Evolutionary conservation across 37 sponge, comb jelly and placozoan species (phyloP), one percentile per base, ranked within the genome.

Genomic region (Spongilla lacustris): DNA sequence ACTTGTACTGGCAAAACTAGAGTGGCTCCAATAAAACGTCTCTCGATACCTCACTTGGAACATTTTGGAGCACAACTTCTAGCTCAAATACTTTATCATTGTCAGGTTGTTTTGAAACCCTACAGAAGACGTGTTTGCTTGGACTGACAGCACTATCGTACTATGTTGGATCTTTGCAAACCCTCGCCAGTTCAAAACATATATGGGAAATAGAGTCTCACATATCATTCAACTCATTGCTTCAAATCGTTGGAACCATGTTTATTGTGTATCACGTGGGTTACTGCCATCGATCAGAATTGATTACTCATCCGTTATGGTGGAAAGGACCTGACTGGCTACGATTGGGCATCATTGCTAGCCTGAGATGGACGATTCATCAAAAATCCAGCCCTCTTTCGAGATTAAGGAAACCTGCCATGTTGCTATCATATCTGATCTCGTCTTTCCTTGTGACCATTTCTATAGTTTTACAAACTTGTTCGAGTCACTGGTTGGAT

Each of bases 311-410:
- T 67, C 21, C 34, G 22, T 74, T 87, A 11, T 87, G 88, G 82
- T 87, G 88, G 88, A 36, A 81, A 41, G 86, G 78, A 70, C 83
- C 83, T 32, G 22, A 29, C 21, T 82, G 72, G 73, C 73, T 82
- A 19, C 41, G 67, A 73, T 30, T 80, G 33, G 68, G 31, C 19
- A 30, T 23, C 21, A 21, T 66, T 28, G 29, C 30, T 80, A 69
- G 81, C 81, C 81, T 33, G 26, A 66, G 66, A 80, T 58, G 21
- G 58, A 58, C 58, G 11, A 58, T 58, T 58, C 58, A 17, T 58
- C 58, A 58, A 19, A 58, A 58, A 17, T 58, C 58, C 21, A 58
- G 58, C 19, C 58, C 58, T 58, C 58, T 13, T 1, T 58, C 58
- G 58, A 58, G 58, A 58, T 58, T 0, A 17, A 58, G 58, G 58